Percentiles rank a stretch among this genome's conserved stretches.
Conservation (phyloP, 2,888 invertebrate genomes). For the Litoditis marina region DNA sequence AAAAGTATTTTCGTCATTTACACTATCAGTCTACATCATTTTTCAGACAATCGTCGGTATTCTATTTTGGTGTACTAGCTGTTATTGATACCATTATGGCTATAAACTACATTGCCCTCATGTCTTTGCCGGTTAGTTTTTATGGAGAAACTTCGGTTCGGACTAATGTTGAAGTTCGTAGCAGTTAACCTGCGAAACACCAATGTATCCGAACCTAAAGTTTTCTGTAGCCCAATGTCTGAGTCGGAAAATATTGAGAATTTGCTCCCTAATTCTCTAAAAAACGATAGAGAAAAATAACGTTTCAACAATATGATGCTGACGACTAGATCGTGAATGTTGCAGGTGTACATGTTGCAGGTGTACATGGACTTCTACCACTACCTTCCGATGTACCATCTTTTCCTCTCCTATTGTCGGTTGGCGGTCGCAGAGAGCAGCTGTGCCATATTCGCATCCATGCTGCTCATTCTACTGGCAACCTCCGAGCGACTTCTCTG, state of each 20-base stretch:
- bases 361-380: constrained; percentile 57
- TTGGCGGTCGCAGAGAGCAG: constrained; percentile 42
- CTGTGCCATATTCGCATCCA: constrained; percentile 57
- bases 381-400: constrained; percentile 49
- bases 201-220: no score
- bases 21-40: no score
- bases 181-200: no score
- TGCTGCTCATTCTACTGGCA: constrained; percentile 57
- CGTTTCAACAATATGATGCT: no score
- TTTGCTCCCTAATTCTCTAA: no score
- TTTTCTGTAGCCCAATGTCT: no score
- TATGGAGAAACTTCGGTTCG: no score
- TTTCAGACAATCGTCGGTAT: constrained; percentile 52
- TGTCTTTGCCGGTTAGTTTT: constrained; percentile 58
- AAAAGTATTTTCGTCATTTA: no score
- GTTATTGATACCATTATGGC: constrained; percentile 59
- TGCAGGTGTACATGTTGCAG: constrained; percentile 23
- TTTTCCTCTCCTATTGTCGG: constrained; percentile 53
- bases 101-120: constrained; percentile 58
- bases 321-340: background rate
- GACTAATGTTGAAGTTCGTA: no score
- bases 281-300: no score
- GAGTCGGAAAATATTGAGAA: no score
- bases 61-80: constrained; percentile 59
- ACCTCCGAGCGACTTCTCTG: constrained; percentile 55